Evolutionary conservation across 1,140 invertebrate genomes (phyloP).

Genomic region (Drosophila sp.): DNA sequence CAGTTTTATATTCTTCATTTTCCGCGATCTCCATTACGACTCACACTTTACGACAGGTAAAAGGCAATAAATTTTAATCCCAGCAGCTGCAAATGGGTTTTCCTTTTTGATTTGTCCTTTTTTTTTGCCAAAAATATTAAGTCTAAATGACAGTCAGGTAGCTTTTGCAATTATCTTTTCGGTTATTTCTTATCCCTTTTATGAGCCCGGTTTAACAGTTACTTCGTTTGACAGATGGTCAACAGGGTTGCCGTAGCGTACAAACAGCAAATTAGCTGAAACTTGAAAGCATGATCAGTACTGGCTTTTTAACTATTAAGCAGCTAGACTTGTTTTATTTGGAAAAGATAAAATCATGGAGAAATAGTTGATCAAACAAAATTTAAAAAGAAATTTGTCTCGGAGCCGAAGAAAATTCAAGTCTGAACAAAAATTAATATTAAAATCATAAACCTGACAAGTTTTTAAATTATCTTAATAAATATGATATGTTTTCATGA

Average conservation of each 20-base stretch:
- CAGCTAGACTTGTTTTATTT: too few relatives aligned
- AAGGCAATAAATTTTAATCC: constrained; percentile 10
- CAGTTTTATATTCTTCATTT: constrained; percentile 49
- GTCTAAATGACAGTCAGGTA: neutral
- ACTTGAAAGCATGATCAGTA: neutral
- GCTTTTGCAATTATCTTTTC: constrained; percentile 1
- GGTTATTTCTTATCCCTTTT: constrained; percentile 34
- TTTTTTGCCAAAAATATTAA: constrained; percentile 6
- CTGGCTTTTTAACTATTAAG: neutral
- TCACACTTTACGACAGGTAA: constrained; percentile 12
- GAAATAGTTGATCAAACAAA: too few relatives aligned
- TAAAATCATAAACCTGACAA: too few relatives aligned
- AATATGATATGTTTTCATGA: too few relatives aligned
- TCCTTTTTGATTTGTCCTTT: neutral
- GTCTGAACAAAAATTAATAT: too few relatives aligned
- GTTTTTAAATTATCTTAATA: too few relatives aligned
- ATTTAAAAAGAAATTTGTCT: too few relatives aligned
- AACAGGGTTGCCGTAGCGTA: constrained; percentile 24
- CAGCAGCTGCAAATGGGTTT: constrained; percentile 15
- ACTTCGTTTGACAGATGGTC: constrained; percentile 58
- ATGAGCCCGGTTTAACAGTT: constrained; percentile 61
- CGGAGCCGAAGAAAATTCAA: too few relatives aligned
- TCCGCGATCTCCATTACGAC: constrained; percentile 15
- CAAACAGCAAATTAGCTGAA: neutral
- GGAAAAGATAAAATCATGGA: too few relatives aligned